Percentiles rank a stretch among this genome's conserved stretches.
These are phyloP conservation scores for Labeo catla DNA, from an alignment of 2,113 vertebrate species.

Conservation along the genomic window DNA sequence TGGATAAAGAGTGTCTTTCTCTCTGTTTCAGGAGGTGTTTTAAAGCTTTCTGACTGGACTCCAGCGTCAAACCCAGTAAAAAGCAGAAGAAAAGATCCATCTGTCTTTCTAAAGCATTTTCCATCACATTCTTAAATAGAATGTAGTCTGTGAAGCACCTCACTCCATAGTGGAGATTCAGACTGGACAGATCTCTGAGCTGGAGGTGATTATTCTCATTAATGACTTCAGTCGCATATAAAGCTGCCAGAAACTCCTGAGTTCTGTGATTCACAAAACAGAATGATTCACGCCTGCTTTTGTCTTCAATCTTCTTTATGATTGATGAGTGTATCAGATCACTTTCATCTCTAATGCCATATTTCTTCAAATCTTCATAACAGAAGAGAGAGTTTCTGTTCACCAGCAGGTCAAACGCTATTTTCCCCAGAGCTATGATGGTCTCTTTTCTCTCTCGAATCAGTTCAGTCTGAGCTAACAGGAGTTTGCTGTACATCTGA, in stretches of 20 bases:
- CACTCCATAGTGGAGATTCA: not conserved
- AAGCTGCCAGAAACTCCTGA: slow-evolving; percentile 15
- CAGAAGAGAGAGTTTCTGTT: not conserved
- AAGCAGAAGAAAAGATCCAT: not conserved
- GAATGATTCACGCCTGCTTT: not conserved
- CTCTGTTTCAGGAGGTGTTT: not conserved
- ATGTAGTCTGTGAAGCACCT: accelerated
- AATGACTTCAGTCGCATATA: not conserved
- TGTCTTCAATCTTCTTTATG: not conserved
- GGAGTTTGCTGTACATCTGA: not conserved
- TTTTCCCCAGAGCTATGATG: not conserved
- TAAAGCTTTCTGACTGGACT: not conserved
- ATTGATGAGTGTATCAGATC: not conserved
- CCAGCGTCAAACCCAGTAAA: not conserved
- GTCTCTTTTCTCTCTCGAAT: not conserved
- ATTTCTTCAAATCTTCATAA: not conserved
- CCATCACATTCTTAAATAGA: accelerated
- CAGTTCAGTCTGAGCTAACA: not conserved
- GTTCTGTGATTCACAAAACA: not conserved
- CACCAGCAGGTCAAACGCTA: not conserved
- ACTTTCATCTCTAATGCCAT: not conserved
- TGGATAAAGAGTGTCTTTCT: not conserved
- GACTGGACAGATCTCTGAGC: not conserved
- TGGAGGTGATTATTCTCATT: not conserved
- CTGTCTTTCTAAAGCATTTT: not conserved